Percentiles rank a stretch among this genome's conserved stretches.
phyloP scores from a whole-genome alignment of 2,888 invertebrate genomes.

The Phyto melanocephala region DNA sequence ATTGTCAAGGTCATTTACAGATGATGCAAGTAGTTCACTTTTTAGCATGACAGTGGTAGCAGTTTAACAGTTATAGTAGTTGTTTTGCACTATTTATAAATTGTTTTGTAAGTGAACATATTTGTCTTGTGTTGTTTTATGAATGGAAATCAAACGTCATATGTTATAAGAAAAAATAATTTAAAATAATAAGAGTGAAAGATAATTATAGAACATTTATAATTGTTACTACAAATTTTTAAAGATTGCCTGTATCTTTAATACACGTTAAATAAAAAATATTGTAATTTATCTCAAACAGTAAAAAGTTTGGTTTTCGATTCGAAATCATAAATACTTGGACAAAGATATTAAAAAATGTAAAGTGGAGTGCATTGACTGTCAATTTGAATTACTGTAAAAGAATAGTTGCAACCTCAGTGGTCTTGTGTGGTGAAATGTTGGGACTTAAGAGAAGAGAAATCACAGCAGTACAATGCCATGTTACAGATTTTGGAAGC shows the following conservation, averaged over 20 bases:
- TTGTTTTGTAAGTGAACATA: not conserved
- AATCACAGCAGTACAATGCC: conserved; percentile 82
- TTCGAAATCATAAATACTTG: no score
- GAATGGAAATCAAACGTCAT: conserved; percentile 39
- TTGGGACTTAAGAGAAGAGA: conserved; percentile 85
- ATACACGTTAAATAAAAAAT: no score
- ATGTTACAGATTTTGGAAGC: conserved; percentile 84
- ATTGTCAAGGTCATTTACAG: conserved; percentile 42
- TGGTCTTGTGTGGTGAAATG: conserved; percentile 93
- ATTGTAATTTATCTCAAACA: no score
- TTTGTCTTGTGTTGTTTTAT: not conserved
- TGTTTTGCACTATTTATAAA: not conserved
- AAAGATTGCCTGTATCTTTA: no score
- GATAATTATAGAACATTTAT: no score
- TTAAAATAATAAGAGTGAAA: no score
- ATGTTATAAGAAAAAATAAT: not conserved
- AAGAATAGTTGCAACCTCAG: no score
- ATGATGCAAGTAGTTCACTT: conserved; percentile 17
- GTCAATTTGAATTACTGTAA: no score
- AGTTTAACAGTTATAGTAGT: conserved; percentile 29
- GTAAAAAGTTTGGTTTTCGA: no score
- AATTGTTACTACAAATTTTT: no score
- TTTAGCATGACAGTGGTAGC: not conserved
- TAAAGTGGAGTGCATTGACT: no score
- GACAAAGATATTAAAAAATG: no score